These are phyloP conservation scores for Limnephilus rhombicus DNA, from an alignment of 2,888 invertebrate genomes.

Conservation along the genomic window DNA sequence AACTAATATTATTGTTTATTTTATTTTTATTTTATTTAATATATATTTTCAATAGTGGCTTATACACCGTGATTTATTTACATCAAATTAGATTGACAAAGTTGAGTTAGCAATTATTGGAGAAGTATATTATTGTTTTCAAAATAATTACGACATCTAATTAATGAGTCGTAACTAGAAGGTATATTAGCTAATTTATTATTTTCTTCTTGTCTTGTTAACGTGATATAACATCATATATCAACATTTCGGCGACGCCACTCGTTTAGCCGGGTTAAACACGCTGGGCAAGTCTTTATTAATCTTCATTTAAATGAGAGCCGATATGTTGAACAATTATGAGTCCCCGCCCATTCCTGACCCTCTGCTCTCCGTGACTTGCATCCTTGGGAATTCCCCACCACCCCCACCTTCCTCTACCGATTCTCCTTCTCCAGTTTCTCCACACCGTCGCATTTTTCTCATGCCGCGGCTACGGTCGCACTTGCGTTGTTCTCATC, in stretches of 20 bases:
- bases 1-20: no score
- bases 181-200: not conserved
- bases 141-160: no score
- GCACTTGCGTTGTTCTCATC: constrained; percentile 9
- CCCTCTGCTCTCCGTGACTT: constrained; percentile 42
- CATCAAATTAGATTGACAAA: no score
- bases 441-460: constrained; percentile 25
- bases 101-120: no score
- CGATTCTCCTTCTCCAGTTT: not conserved
- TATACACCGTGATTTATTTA: no score
- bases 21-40: no score
- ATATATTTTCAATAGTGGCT: no score
- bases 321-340: constrained; percentile 58
- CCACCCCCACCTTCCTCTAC: not conserved
- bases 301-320: constrained; percentile 57
- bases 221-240: constrained; percentile 24
- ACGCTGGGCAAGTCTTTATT: constrained; percentile 47
- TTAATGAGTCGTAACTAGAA: not conserved
- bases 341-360: constrained; percentile 47
- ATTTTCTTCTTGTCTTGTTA: not conserved
- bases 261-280: constrained; percentile 35
- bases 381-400: constrained; percentile 35
- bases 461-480: not conserved
- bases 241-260: constrained; percentile 40
- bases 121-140: no score